These are phyloP conservation scores for Cantharis rufa DNA, from an alignment of 2,888 invertebrate genomes.

Conservation along the genomic window DNA sequence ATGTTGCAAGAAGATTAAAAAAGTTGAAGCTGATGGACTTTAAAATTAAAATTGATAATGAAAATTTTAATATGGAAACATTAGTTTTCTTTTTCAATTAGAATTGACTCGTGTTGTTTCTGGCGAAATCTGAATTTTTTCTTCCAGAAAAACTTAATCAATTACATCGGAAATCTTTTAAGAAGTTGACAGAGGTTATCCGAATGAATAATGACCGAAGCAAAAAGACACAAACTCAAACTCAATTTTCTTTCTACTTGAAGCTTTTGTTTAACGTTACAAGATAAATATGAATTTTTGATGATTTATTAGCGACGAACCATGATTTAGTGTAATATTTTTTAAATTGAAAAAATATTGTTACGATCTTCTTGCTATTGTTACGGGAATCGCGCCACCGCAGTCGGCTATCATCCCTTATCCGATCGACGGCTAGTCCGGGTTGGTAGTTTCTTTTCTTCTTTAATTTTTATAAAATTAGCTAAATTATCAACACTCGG, in stretches of 20 bases:
- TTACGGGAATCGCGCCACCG: too few relatives aligned
- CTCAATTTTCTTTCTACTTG: neutral
- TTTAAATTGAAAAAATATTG: neutral
- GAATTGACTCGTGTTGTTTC: neutral
- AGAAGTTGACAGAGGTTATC: conserved; percentile 7
- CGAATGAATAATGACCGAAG: conserved; percentile 5
- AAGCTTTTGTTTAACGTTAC: neutral
- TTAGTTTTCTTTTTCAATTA: neutral
- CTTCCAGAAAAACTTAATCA: conserved; percentile 8
- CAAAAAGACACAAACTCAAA: conserved; percentile 1
- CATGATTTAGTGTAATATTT: neutral
- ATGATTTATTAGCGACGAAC: neutral
- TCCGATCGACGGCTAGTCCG: neutral
- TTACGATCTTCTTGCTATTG: too few relatives aligned
- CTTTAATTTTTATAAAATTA: neutral
- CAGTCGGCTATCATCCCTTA: neutral
- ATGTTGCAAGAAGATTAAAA: neutral
- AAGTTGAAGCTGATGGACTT: neutral
- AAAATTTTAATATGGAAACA: neutral
- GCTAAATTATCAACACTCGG: neutral
- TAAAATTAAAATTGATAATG: neutral
- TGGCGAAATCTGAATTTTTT: neutral
- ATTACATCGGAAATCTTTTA: conserved; percentile 21
- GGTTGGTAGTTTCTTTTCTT: neutral
- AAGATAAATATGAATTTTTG: neutral